Evolutionary conservation across 2,797 vertebrate species (phyloP).

Genomic region (Poeciliopsis presidionis): DNA sequence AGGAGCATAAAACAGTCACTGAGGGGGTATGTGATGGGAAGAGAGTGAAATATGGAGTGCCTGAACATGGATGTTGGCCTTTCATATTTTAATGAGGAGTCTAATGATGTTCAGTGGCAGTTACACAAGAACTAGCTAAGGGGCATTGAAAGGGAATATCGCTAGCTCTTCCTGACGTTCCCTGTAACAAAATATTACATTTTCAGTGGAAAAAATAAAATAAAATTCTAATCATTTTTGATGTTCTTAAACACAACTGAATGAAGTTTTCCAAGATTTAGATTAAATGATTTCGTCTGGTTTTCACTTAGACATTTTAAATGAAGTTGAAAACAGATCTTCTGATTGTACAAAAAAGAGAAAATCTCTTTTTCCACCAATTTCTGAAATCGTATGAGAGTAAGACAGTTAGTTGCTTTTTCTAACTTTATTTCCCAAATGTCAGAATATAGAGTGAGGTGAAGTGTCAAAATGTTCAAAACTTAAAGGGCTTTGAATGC

Average conservation of each 20-base stretch:
- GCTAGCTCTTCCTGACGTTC: constrained; percentile 38
- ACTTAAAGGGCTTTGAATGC: not conserved
- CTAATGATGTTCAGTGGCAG: constrained; percentile 58
- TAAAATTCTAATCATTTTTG: not conserved
- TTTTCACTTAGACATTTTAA: not conserved
- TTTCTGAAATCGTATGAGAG: not conserved
- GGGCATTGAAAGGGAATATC: constrained; percentile 60
- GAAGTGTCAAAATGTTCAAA: not conserved
- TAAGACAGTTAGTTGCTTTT: not conserved
- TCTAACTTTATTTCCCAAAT: not conserved
- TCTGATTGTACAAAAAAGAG: not conserved
- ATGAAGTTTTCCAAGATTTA: not conserved
- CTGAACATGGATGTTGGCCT: constrained; percentile 39
- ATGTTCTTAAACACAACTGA: not conserved
- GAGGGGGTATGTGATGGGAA: constrained; percentile 25
- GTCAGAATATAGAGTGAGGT: not conserved
- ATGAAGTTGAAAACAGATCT: not conserved
- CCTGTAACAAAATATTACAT: not conserved
- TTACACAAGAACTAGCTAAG: constrained; percentile 32
- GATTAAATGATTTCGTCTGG: not conserved
- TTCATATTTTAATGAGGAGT: constrained; percentile 67
- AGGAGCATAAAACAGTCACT: constrained; percentile 24
- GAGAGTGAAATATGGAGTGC: constrained; percentile 18
- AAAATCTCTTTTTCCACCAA: not conserved
- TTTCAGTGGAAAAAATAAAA: not conserved